Percentiles rank a stretch among this genome's conserved stretches.
These are phyloP conservation scores for Ceratoteleas bidentatus DNA, from an alignment of 1,140 invertebrate species.

Conservation along the genomic window DNA sequence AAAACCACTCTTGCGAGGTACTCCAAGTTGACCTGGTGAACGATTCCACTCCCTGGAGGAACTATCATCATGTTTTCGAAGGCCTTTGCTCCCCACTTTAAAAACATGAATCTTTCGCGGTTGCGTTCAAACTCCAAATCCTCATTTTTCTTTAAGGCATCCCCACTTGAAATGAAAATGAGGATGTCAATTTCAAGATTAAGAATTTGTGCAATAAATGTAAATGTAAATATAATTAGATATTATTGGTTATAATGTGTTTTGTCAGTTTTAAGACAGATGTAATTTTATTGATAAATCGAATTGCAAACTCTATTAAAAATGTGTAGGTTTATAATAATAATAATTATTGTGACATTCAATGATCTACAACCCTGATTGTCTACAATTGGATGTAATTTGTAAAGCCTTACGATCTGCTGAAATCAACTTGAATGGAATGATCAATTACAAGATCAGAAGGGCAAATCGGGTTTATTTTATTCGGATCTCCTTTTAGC, in stretches of 20 bases:
- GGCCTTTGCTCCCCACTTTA: slow-evolving; percentile 98
- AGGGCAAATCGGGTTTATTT: slow-evolving; percentile 98
- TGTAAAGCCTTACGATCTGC: slow-evolving; percentile 33
- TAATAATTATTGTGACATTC: too few relatives aligned
- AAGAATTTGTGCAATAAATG: too few relatives aligned
- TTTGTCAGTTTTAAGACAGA: too few relatives aligned
- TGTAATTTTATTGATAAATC: too few relatives aligned
- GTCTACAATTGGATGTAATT: neutral
- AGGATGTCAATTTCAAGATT: too few relatives aligned
- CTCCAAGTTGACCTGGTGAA: slow-evolving; percentile 99
- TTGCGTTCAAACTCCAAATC: slow-evolving; percentile 98
- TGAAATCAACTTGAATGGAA: slow-evolving; percentile 97
- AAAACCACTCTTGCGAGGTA: slow-evolving; percentile 98
- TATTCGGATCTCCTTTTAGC: slow-evolving; percentile 93
- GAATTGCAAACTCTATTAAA: too few relatives aligned
- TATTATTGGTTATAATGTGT: neutral
- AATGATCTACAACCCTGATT: too few relatives aligned
- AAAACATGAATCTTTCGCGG: slow-evolving; percentile 96
- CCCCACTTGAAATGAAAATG: slow-evolving; percentile 82
- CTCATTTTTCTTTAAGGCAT: slow-evolving; percentile 96
- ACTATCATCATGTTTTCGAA: slow-evolving; percentile 98
- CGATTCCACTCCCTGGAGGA: slow-evolving; percentile 98
- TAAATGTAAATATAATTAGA: neutral
- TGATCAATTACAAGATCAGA: slow-evolving; percentile 95
- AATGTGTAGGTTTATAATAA: too few relatives aligned